phyloP scores from a whole-genome alignment of 2,113 vertebrate species.

The Zootoca vivipara region DNA sequence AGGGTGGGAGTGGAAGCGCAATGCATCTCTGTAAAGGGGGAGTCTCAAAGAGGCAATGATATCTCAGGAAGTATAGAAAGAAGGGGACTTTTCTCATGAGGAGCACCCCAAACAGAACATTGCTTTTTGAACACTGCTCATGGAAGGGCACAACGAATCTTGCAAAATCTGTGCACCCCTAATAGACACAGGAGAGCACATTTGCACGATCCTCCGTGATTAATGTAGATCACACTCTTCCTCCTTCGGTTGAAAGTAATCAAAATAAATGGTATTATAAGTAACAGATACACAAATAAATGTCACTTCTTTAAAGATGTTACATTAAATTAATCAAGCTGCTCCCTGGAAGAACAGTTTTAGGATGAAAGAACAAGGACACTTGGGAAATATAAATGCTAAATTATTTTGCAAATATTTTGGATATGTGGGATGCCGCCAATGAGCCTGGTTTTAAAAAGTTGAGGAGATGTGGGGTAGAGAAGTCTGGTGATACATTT shows the following conservation, averaged over 20 bases:
- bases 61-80: no score
- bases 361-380: background rate
- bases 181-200: no score
- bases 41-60: no score
- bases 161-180: background rate
- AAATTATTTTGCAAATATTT: background rate
- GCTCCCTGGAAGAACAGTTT: no score
- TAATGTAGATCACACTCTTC: background rate
- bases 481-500: background rate
- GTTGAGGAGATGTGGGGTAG: background rate
- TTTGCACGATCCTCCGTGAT: background rate
- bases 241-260: background rate
- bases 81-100: no score
- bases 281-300: background rate
- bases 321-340: background rate
- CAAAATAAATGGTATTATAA: no score
- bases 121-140: no score
- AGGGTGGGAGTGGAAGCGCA: no score
- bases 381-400: background rate
- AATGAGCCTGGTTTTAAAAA: background rate
- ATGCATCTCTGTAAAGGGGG: no score
- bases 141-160: background rate
- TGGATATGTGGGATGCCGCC: background rate
- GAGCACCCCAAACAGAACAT: no score
- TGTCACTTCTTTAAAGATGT: background rate